Conservation (phyloP, 2,888 invertebrate genomes). For the Andrena hattorfiana region DNA sequence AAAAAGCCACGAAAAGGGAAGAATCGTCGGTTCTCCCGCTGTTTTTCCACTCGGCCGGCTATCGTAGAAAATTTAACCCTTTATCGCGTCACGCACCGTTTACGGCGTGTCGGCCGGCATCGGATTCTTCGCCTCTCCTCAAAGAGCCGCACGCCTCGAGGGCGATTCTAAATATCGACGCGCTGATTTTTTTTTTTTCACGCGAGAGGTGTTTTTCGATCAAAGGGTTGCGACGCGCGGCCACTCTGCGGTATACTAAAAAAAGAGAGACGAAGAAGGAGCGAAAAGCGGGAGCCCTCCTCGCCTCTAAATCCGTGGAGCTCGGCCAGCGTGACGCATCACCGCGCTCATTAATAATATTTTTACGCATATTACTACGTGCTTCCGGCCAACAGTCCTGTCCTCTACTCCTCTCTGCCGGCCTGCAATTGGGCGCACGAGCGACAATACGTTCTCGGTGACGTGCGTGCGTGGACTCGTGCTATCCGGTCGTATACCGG, state of each 20-base stretch:
- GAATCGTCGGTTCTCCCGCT: slow-evolving; percentile 1
- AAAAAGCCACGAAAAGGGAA: slow-evolving; percentile 41
- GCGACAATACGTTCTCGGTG: slow-evolving; percentile 64
- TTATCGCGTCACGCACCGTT: slow-evolving; percentile 51
- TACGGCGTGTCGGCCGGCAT: slow-evolving; percentile 38
- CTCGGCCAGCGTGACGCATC: slow-evolving; percentile 31
- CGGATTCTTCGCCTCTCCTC: slow-evolving; percentile 44
- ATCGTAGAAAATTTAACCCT: slow-evolving; percentile 56
- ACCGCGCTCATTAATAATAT: slow-evolving; percentile 61
- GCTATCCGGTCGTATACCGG: slow-evolving; percentile 64
- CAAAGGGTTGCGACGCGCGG: slow-evolving; percentile 7
- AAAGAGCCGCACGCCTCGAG: slow-evolving; percentile 43
- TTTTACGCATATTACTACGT: slow-evolving; percentile 65
- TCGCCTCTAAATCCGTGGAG: slow-evolving; percentile 15
- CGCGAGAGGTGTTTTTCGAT: slow-evolving; percentile 18
- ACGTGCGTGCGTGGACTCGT: slow-evolving; percentile 61
- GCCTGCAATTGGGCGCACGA: slow-evolving; percentile 71
- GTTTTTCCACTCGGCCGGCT: slow-evolving; percentile 40
- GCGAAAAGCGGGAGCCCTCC: not conserved
- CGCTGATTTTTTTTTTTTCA: slow-evolving; percentile 23
- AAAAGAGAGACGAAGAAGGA: slow-evolving; percentile 2
- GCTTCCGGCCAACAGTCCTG: slow-evolving; percentile 65
- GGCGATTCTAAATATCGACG: slow-evolving; percentile 52
- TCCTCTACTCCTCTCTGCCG: slow-evolving; percentile 41
- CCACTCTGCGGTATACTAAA: not conserved